Base-by-base conservation (phyloP, 2,888 invertebrate genomes). In the Agriotes lineatus region DNA sequence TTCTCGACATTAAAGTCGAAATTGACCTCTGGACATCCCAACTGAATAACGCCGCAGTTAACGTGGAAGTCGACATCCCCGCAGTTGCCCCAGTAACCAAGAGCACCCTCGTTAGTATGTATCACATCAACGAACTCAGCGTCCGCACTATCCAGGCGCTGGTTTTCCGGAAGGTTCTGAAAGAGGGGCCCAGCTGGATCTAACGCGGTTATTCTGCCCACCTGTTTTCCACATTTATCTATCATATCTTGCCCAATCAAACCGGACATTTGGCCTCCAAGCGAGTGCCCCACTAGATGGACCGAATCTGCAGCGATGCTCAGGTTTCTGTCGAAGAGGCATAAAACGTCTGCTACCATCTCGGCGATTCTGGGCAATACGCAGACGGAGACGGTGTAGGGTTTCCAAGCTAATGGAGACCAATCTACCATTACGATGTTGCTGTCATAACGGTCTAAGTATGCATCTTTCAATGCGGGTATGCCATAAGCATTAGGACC, bases 221-320 rank as follows among this genome's bases (percentile, higher is more conserved):
- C 18, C 2, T 35, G 1, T 20, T 61, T 19, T 0, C 12, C 4
- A 25, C 48, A 48, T 6, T 19, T 30, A 20, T 0, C 4, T 2
- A 20, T 20, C 1, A 14, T 33, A 1, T 37, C 7, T 14, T 61
- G 35, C 2, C 61, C 37, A 22, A 61, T 50, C 4, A 50, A 25
- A n/a, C 37, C 61, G 16, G 48, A 20, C 61, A 61, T 35, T 16
- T 61, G 61, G 1, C 25, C 61, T 9, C 61, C 61, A 18, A 61
- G 37, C 0, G 61, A 61, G 25, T 61, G 61, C 9, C 50, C 61
- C 3, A 61, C 48, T 6, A 61, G 19, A 25, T 61, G 61, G 6
- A 61, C 14, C 0, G 10, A 1, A 14, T 12, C 18, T 7, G 30
- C 25, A 2, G 37, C 9, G 12, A 61, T 22, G 1, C 6, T 4